A percentile compares a stretch with the other conserved stretches of the same genome.
Evolutionary conservation across 1,140 invertebrate species (phyloP).

Genomic region (Cherax destructor): DNA sequence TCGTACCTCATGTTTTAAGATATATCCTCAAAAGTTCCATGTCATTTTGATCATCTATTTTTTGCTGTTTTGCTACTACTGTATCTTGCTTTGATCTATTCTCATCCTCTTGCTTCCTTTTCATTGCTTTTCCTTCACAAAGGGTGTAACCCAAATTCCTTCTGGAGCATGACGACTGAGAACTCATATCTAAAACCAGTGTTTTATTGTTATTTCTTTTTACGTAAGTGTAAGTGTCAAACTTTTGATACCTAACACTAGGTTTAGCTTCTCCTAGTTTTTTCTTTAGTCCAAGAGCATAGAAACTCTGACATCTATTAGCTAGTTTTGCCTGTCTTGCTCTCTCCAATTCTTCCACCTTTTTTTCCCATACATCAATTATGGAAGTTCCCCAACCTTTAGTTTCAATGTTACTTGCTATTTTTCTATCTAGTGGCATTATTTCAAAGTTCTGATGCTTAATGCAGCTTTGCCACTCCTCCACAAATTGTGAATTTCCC

Average conservation of each 20-base stretch:
- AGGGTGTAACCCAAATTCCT: neutral
- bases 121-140: neutral
- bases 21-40: slow-evolving; percentile 9
- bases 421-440: neutral
- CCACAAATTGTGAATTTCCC: neutral
- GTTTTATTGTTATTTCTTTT: neutral
- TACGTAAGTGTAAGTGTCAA: slow-evolving; percentile 26
- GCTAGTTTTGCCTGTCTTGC: neutral
- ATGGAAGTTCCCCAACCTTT: slow-evolving; percentile 29
- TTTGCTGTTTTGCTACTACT: neutral
- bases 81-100: neutral
- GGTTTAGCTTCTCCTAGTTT: neutral
- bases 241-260: neutral
- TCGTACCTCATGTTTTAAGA: neutral
- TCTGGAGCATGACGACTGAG: neutral
- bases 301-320: slow-evolving; percentile 25
- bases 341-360: slow-evolving; percentile 4
- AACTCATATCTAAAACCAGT: neutral
- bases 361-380: slow-evolving; percentile 12
- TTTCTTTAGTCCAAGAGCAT: neutral
- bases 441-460: slow-evolving; percentile 1
- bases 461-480: slow-evolving; percentile 7
- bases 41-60: slow-evolving; percentile 3
- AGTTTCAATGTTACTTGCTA: slow-evolving; percentile 13
- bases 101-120: neutral